Evolutionary conservation across 2,113 vertebrate species (phyloP), one percentile per base, ranked within the genome.

Genomic region (Haemorhous mexicanus): DNA sequence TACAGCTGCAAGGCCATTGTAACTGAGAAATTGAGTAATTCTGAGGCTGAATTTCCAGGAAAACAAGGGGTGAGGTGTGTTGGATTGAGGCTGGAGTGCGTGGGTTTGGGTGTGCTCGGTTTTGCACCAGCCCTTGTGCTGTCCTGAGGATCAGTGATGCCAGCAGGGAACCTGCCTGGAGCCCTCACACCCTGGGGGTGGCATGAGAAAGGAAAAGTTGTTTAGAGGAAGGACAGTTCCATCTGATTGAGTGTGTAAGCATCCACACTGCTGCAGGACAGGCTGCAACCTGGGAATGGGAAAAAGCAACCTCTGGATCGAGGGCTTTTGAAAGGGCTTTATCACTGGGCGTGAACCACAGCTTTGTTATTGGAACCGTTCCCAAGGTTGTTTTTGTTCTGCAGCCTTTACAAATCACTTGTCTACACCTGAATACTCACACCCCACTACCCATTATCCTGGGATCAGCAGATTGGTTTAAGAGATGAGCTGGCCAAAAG

Each of bases 131-230:
- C n/a, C n/a, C 37, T 53, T 47, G 43, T 7, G 7, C 44, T 67
- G 61, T 20, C 7, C 49, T 77, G 69, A 10, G 0, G 0, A 0
- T 33, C 27, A 6, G 33, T 24, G 82, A 11, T 75, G 46, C 27
- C 66, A 13, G 61, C 10, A 26, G 58, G 39, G 63, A 84, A 0
- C 35, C 46, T 66, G 35, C 1, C 52, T 63, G 67, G 12, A 55
- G 67, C 55, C n/a, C 58, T 64, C 26, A 2, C 18, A 17, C 6
- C 1, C 56, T 21, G 70, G 43, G 13, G 43, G 7, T 74, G 63
- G 14, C 39, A 53, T 83, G 91, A 28, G 59, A 37, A 33, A 58
- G 68, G 79, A 32, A 27, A 10, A 17, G 37, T 5, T 46, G 37
- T 69, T 77, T 23, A 33, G 26, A 53, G 72, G 46, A 80, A 4